Evolutionary conservation across 2,888 invertebrate species (phyloP).

Genomic region (Alentia gelatinosa): DNA sequence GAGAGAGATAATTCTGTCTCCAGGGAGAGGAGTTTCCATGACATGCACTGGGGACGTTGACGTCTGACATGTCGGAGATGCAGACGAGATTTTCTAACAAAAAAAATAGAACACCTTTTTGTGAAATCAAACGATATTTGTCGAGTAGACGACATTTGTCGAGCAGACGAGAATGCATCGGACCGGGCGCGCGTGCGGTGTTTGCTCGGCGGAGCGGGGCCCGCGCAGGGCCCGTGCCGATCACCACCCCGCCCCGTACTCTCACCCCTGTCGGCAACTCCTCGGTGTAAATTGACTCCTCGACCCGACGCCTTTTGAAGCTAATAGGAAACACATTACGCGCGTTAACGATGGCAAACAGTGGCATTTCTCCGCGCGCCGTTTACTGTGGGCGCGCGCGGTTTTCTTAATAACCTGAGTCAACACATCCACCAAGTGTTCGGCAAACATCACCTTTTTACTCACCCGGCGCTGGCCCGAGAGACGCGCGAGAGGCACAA

Average conservation of each 20-base stretch:
- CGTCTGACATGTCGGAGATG: background rate
- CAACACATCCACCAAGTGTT: background rate
- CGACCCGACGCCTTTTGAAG: background rate
- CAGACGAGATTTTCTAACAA: background rate
- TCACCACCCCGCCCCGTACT: background rate
- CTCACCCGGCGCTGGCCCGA: too few species aligned
- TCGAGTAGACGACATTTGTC: background rate
- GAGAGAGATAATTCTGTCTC: too few species aligned
- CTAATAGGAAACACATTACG: slow-evolving; percentile 37
- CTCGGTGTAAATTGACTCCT: slow-evolving; percentile 5
- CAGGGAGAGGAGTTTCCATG: too few species aligned
- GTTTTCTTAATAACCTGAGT: background rate
- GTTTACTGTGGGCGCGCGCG: background rate
- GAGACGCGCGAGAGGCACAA: too few species aligned
- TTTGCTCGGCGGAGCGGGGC: background rate
- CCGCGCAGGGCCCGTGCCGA: background rate
- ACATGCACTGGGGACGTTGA: too few species aligned
- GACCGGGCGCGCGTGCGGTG: background rate
- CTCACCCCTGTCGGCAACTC: background rate
- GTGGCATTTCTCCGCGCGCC: background rate
- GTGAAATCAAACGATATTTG: background rate
- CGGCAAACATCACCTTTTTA: background rate
- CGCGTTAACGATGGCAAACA: background rate
- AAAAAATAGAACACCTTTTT: too few species aligned
- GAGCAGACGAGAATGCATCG: too few species aligned